Evolutionary conservation across 2,113 vertebrate species (phyloP).

Genomic region (Danio rerio): GRCz12tu NC_133194.1:22042501-22043000

Average conservation of each 20-base stretch:
- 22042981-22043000: constrained; percentile 81
- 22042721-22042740: constrained; percentile 72
- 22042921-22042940: constrained; percentile 91
- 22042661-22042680: neutral
- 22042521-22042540: neutral
- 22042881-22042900: constrained; percentile 96
- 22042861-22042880: constrained; percentile 94
- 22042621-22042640: neutral
- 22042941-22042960: constrained; percentile 84
- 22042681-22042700: constrained; percentile 18
- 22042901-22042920: constrained; percentile 96
- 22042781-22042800: constrained; percentile 94
- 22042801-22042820: constrained; percentile 96
- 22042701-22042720: constrained; percentile 85
- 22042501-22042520: constrained; percentile 85
- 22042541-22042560: constrained; percentile 1
- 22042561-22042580: neutral
- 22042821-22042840: constrained; percentile 90
- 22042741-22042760: constrained; percentile 82
- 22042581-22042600: no score
- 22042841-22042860: constrained; percentile 92
- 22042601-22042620: no score
- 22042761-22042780: constrained; percentile 95
- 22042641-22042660: neutral
- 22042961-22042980: constrained; percentile 74